Conservation (phyloP, 2,113 vertebrate species). For the Hemichromis elongatus region DNA sequence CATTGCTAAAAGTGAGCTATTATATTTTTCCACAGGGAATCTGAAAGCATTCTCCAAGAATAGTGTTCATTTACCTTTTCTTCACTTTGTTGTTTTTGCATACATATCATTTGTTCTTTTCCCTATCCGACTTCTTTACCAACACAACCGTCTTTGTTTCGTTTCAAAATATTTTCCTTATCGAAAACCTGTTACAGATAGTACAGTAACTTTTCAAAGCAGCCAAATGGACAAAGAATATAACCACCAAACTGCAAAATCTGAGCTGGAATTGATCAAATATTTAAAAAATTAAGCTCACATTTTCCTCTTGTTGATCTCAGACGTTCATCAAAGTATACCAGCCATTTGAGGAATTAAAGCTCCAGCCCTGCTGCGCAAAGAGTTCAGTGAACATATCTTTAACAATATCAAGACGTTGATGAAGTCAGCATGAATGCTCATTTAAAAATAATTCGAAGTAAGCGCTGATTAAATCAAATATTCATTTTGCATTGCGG, state of each 20-base stretch:
- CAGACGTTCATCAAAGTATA: background rate
- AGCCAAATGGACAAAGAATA: background rate
- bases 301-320: background rate
- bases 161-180: background rate
- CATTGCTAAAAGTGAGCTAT: background rate
- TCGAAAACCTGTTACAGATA: background rate
- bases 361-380: background rate
- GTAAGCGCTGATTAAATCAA: slow-evolving; percentile 17
- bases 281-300: background rate
- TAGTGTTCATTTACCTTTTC: slow-evolving; percentile 29
- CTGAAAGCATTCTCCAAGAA: background rate
- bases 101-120: background rate
- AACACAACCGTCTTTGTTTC: background rate
- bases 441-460: background rate
- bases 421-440: background rate
- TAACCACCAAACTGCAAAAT: background rate
- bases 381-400: background rate
- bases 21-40: background rate
- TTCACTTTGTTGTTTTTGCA: background rate
- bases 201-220: background rate
- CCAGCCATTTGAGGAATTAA: background rate
- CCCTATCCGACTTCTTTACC: accelerated
- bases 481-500: slow-evolving; percentile 20
- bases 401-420: background rate
- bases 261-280: background rate